Evolutionary conservation across 2,888 invertebrate species (phyloP).

Genomic region (Drosophila phalerata): DNA sequence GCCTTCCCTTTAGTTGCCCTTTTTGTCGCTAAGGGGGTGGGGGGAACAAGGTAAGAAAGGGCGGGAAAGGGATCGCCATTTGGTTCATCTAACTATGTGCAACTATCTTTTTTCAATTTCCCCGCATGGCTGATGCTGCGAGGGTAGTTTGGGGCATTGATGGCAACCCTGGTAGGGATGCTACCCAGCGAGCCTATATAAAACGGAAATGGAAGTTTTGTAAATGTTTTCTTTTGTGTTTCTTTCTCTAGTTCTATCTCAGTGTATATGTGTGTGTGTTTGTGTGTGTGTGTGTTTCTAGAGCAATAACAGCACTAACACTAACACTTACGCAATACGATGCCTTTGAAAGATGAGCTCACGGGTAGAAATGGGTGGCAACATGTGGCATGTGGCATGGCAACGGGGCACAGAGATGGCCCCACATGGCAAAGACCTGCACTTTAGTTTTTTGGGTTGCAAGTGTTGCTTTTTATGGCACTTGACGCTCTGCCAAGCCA

Average conservation of each 20-base stretch:
- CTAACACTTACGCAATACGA: conserved; percentile 67
- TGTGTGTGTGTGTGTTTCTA: conserved; percentile 28
- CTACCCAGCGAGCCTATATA: conserved; percentile 69
- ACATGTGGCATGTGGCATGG: conserved; percentile 1
- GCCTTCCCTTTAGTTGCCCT: conserved; percentile 45
- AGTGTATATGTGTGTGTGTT: conserved; percentile 3
- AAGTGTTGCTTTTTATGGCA: conserved; percentile 79
- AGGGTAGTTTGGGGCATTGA: background rate
- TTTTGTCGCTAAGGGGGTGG: conserved; percentile 24
- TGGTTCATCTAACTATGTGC: conserved; percentile 65
- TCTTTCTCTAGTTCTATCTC: conserved; percentile 57
- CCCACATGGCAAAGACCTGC: conserved; percentile 71
- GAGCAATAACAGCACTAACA: conserved; percentile 64
- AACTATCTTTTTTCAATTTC: conserved; percentile 81
- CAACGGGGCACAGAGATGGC: conserved; percentile 27
- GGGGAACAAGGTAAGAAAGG: background rate
- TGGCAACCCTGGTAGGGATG: conserved; percentile 24
- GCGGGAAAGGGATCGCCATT: conserved; percentile 36
- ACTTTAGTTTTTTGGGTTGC: conserved; percentile 79
- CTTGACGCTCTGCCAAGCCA: conserved; percentile 72
- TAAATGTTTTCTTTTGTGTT: conserved; percentile 83
- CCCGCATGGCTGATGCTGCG: conserved; percentile 61
- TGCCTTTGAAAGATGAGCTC: conserved; percentile 78
- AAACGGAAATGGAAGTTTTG: conserved; percentile 84
- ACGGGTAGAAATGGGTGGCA: conserved; percentile 53